These are phyloP conservation scores for Pseudorectes ferrugineus DNA, from an alignment of 2,113 vertebrate species.

Conservation along the genomic window DNA sequence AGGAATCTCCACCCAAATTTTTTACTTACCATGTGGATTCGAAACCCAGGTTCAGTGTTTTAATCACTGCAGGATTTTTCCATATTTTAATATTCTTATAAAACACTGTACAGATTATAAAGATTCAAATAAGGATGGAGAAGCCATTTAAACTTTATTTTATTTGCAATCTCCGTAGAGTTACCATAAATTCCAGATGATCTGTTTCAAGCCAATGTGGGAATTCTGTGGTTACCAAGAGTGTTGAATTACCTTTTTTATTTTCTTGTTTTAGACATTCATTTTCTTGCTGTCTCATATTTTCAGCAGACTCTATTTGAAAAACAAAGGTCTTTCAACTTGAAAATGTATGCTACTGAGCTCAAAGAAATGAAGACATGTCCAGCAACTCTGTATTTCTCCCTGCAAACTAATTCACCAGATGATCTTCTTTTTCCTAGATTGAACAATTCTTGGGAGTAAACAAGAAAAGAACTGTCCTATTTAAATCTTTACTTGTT, in stretches of 20 bases:
- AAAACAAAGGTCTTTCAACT: not conserved
- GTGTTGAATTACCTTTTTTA: not conserved
- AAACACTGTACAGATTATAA: not conserved
- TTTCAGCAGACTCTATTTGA: not conserved
- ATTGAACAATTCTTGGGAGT: not conserved
- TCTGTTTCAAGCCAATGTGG: not conserved
- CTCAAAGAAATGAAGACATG: not conserved
- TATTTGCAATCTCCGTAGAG: not conserved
- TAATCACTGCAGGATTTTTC: not conserved
- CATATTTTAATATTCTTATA: not conserved
- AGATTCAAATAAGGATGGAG: not conserved
- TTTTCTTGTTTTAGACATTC: not conserved
- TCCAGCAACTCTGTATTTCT: not conserved
- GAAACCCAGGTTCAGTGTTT: not conserved
- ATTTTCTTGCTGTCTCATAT: not conserved
- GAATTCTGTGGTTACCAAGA: not conserved
- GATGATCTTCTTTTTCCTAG: not conserved
- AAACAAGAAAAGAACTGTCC: not conserved
- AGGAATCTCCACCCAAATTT: not conserved
- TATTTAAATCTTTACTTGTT: not conserved
- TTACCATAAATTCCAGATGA: not conserved
- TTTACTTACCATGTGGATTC: not conserved
- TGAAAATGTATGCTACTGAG: not conserved
- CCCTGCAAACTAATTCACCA: not conserved
- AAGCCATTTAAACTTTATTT: not conserved